Evolutionary conservation across 2,888 invertebrate species (phyloP).

Genomic region (Abrostola triplasia): DNA sequence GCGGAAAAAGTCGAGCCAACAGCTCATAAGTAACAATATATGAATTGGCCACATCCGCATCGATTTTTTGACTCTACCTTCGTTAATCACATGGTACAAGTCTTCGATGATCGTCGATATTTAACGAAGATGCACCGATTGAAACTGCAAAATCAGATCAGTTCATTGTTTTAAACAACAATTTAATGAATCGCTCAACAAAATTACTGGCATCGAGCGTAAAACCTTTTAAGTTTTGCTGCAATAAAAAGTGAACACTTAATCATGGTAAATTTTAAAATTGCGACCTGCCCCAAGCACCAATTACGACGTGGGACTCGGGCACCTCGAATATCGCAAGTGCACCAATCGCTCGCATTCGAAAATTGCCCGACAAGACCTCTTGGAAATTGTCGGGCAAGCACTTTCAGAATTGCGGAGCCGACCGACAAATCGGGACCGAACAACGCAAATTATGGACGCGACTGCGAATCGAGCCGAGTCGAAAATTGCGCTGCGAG

Average conservation of each 20-base stretch:
- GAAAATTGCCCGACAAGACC: constrained; percentile 81
- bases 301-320: constrained; percentile 76
- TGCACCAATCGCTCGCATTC: constrained; percentile 74
- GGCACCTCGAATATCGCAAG: constrained; percentile 71
- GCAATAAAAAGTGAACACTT: constrained; percentile 78
- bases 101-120: constrained; percentile 19
- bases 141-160: constrained; percentile 46
- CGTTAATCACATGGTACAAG: constrained; percentile 21
- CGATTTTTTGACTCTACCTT: constrained; percentile 13
- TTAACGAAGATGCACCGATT: constrained; percentile 28
- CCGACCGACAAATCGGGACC: constrained; percentile 79
- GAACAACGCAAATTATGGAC: constrained; percentile 81
- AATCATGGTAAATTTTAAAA: constrained; percentile 84
- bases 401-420: constrained; percentile 76
- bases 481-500: constrained; percentile 79
- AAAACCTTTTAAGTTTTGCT: constrained; percentile 72
- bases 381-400: constrained; percentile 79
- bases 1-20: constrained; percentile 24
- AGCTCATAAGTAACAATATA: constrained; percentile 18
- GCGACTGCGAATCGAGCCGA: constrained; percentile 70
- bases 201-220: constrained; percentile 69
- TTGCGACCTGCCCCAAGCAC: constrained; percentile 82
- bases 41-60: constrained; percentile 43
- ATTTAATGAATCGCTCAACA: constrained; percentile 66
- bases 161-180: constrained; percentile 74